A percentile compares a stretch with the other conserved stretches of the same genome.
Evolutionary conservation across 2,113 vertebrate species (phyloP).

Genomic region (Cairina moschata): DNA sequence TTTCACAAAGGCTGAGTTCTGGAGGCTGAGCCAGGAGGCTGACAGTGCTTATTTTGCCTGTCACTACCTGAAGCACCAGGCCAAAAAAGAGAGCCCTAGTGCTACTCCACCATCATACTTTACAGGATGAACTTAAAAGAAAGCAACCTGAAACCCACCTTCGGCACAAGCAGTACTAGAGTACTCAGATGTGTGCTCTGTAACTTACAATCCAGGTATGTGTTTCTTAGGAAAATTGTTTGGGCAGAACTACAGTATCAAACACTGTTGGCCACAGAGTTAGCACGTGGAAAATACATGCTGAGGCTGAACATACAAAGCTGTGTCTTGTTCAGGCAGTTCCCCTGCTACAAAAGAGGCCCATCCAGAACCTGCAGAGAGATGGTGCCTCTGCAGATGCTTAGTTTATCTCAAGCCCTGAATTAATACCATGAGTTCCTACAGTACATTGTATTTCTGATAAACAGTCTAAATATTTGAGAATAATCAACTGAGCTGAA

Average conservation of each 20-base stretch:
- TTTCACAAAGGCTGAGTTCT: neutral
- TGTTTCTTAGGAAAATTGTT: neutral
- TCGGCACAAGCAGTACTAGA: neutral
- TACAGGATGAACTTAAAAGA: neutral
- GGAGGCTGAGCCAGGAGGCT: no score
- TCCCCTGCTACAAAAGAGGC: neutral
- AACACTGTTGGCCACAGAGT: no score
- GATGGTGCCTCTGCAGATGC: neutral
- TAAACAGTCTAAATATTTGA: neutral
- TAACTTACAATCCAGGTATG: neutral
- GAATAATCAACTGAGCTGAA: neutral
- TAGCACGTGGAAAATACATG: neutral
- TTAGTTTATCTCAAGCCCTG: neutral
- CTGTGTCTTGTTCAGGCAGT: neutral
- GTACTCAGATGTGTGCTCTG: neutral
- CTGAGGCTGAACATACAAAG: neutral
- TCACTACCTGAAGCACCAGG: neutral
- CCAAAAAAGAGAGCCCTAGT: neutral
- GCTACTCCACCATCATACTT: neutral
- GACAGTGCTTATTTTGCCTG: neutral
- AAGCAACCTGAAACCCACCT: neutral
- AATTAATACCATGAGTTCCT: neutral
- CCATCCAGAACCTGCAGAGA: neutral
- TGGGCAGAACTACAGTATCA: no score
- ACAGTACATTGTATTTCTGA: neutral